phyloP scores from a whole-genome alignment of 2,797 vertebrate species.

The Myotis planiceps region DNA sequence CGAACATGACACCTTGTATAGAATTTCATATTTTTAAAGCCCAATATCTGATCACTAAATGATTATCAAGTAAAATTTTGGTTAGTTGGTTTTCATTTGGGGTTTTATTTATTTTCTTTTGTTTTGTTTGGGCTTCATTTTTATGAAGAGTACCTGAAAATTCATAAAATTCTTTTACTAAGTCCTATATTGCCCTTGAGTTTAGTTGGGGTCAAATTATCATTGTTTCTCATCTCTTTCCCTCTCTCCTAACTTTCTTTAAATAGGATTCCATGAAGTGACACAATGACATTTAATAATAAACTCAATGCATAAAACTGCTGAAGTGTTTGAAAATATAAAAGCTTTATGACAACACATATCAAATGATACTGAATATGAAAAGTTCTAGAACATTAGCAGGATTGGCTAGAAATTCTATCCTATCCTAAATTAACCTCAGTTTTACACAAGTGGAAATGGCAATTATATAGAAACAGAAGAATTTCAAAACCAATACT shows the following conservation, averaged over 20 bases:
- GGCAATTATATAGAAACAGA: slow-evolving; percentile 42
- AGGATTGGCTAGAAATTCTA: slow-evolving; percentile 46
- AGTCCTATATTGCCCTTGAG: slow-evolving; percentile 53
- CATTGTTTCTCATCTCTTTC: slow-evolving; percentile 72
- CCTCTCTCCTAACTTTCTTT: slow-evolving; percentile 59
- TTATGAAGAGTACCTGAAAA: not conserved
- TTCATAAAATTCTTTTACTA: slow-evolving; percentile 51
- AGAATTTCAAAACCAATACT: slow-evolving; percentile 68
- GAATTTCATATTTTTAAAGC: slow-evolving; percentile 35
- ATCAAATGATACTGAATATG: slow-evolving; percentile 78
- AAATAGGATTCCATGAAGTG: slow-evolving; percentile 80
- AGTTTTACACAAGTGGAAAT: slow-evolving; percentile 74
- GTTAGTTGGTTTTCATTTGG: slow-evolving; percentile 31
- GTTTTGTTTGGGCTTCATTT: slow-evolving; percentile 38
- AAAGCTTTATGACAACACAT: slow-evolving; percentile 81
- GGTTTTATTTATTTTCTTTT: slow-evolving; percentile 39
- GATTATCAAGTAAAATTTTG: not conserved
- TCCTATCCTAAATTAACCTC: slow-evolving; percentile 64
- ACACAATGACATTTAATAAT: slow-evolving; percentile 81
- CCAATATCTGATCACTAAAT: not conserved
- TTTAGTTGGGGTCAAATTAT: slow-evolving; percentile 67
- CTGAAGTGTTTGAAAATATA: slow-evolving; percentile 82
- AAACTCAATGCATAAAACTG: slow-evolving; percentile 82
- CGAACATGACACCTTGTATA: not conserved
- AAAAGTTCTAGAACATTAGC: slow-evolving; percentile 75